Evolutionary conservation across 2,113 vertebrate species (phyloP), one percentile per base, ranked within the genome.

Genomic region (Prochilodus magdalenae): DNA sequence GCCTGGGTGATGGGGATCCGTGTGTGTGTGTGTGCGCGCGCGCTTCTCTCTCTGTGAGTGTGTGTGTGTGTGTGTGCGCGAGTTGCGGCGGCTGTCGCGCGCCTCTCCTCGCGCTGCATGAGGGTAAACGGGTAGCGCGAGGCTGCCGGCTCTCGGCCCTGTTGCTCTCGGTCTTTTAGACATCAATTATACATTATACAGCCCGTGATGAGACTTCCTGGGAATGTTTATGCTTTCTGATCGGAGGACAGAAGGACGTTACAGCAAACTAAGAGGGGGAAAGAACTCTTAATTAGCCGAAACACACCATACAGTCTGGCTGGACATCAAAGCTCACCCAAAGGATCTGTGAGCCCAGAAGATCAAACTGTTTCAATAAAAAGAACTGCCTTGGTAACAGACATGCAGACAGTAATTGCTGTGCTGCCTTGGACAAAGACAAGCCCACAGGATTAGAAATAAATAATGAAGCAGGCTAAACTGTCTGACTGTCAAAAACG

Each of bases 1-100:
- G 82, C 79, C 57, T 65, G 86, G 84, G 88, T 85, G 86, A 77
- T 73, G 65, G 18, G 78, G 77, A 80, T 85, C 76, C 49, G 81
- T 77, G 29, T 29, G 85, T 27, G 84, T 79, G 27, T 81, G 44
- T 47, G 36, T 27, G 30, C 22, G 30, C 36, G 80, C 65, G 44
- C 74, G 71, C 33, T 15, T 30, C 55, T 7, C 7, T 36, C 55
- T 67, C 49, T 77, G 30, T 81, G 44, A 74, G 74, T 62, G 74
- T 80, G 79, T 78, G 71, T 82, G 72, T 79, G 76, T 74, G 44
- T 53, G 22, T 60, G 60, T 66, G 75, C 27, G 27, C 51, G 80
- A 44, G 40, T 44, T 44, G 40, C 40, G 11, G 40, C 40, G 40
- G 4, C 29, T 65, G 30, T 27, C 26, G 67, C 53, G 60, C 65